Evolutionary conservation across 2,797 vertebrate species (phyloP).

Genomic region (Netta rufina): DNA sequence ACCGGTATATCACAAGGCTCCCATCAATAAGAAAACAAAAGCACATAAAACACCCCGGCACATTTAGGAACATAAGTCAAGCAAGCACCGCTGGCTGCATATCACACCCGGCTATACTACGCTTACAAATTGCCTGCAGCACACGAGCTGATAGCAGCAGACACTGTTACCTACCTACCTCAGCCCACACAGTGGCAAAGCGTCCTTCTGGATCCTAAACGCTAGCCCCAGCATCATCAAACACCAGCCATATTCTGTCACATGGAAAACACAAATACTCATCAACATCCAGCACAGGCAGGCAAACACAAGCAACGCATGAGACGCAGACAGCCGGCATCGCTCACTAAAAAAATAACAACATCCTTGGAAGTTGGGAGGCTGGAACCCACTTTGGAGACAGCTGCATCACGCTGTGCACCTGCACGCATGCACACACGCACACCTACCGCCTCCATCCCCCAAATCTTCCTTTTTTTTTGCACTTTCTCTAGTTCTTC

Average conservation of each 20-base stretch:
- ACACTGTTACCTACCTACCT: conserved; percentile 37
- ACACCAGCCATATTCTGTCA: conserved; percentile 51
- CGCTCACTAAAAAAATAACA: neutral
- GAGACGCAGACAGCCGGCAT: neutral
- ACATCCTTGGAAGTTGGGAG: neutral
- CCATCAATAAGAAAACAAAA: neutral
- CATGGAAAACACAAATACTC: conserved; percentile 44
- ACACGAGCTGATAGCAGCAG: conserved; percentile 12
- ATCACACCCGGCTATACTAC: neutral
- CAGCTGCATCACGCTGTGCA: neutral
- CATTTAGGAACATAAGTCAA: neutral
- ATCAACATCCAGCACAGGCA: conserved; percentile 33
- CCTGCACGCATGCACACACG: neutral
- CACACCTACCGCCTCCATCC: neutral
- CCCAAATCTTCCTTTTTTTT: neutral
- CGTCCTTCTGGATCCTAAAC: conserved; percentile 30
- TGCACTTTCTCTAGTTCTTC: neutral
- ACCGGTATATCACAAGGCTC: accelerated
- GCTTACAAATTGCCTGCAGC: conserved; percentile 35
- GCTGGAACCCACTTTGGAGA: neutral
- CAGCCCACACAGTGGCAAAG: conserved; percentile 34
- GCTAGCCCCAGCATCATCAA: conserved; percentile 35
- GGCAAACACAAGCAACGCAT: conserved; percentile 7
- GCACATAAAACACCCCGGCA: neutral
- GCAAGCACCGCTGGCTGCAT: neutral